Conservation (phyloP, 2,888 invertebrate species). For the Clistopyga incitator region DNA sequence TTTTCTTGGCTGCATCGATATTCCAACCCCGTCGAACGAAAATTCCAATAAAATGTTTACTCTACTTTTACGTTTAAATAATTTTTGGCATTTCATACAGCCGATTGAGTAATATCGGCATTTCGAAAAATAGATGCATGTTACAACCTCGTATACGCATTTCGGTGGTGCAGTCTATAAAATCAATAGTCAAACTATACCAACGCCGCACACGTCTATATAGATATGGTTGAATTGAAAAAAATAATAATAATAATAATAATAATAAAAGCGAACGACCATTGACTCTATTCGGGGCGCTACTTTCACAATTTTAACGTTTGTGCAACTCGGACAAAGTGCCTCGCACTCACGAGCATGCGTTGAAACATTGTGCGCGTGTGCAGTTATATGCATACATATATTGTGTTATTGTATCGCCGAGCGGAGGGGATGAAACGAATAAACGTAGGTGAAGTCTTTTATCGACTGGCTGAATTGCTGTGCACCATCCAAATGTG, state of each 20-base stretch:
- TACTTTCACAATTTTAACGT: constrained; percentile 45
- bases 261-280: constrained; percentile 29
- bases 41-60: constrained; percentile 8
- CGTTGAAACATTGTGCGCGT: constrained; percentile 28
- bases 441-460: constrained; percentile 11
- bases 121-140: constrained; percentile 1
- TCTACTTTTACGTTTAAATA: neutral
- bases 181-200: constrained; percentile 8
- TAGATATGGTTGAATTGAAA: neutral
- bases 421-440: neutral
- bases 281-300: constrained; percentile 13
- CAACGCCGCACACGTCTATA: neutral
- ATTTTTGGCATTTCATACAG: neutral
- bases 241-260: neutral
- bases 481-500: constrained; percentile 38
- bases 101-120: neutral
- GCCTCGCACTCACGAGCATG: constrained; percentile 39
- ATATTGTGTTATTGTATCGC: neutral
- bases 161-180: neutral
- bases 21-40: neutral
- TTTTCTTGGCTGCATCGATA: neutral
- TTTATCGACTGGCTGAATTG: constrained; percentile 51
- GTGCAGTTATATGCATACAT: neutral
- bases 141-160: neutral
- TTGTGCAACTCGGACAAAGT: constrained; percentile 37